Evolutionary conservation across 2,113 vertebrate species (phyloP).

Genomic region (Cavia porcellus): DNA sequence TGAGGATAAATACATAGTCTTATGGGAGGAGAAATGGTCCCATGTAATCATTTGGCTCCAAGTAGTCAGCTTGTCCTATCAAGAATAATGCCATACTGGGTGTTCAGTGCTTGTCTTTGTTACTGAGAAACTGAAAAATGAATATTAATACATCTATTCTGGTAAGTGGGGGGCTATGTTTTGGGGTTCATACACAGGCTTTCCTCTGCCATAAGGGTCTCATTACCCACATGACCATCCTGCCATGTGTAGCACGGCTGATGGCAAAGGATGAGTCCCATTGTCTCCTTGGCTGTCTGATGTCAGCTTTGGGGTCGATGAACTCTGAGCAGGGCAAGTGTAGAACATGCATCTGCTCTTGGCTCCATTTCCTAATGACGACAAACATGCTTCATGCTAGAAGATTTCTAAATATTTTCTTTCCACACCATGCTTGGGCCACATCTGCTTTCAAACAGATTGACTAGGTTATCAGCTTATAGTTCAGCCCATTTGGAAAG

Average conservation of each 20-base stretch:
- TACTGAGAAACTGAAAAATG: neutral
- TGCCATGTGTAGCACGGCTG: accelerated
- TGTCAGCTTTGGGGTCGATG: neutral
- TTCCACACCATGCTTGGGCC: neutral
- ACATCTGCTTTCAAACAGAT: neutral
- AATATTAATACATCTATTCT: neutral
- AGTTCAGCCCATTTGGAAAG: neutral
- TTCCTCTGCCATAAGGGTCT: neutral
- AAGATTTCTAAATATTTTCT: neutral
- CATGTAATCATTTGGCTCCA: neutral
- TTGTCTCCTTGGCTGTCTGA: neutral
- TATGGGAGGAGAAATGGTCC: neutral
- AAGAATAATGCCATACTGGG: neutral
- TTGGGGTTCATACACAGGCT: neutral
- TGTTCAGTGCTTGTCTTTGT: neutral
- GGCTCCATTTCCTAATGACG: neutral
- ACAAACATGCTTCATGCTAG: neutral
- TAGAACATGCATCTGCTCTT: neutral
- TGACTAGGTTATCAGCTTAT: neutral
- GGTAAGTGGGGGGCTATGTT: neutral
- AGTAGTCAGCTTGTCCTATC: no score
- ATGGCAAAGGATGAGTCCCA: neutral
- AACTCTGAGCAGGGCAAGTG: neutral
- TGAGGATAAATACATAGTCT: neutral
- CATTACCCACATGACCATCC: neutral